A percentile compares a stretch with the other conserved stretches of the same genome.
These are phyloP conservation scores for Cheilosia grossa DNA, from an alignment of 2,888 invertebrate species.

Conservation along the genomic window DNA sequence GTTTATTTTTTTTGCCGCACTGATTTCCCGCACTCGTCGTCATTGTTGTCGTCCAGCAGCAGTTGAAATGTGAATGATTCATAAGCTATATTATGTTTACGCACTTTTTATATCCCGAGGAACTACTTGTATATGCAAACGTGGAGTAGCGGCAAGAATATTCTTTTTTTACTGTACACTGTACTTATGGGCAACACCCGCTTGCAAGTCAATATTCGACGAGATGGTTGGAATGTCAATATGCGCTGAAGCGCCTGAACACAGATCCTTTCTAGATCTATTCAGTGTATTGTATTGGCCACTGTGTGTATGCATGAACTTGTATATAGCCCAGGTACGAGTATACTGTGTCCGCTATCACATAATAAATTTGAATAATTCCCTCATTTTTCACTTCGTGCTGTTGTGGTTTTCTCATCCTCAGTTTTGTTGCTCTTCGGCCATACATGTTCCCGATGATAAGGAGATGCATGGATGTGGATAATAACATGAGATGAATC, in stretches of 20 bases:
- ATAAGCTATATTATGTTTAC: conserved; percentile 44
- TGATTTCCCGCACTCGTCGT: conserved; percentile 16
- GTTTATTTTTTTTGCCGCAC: conserved; percentile 3
- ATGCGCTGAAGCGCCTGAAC: conserved; percentile 29
- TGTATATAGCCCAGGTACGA: neutral
- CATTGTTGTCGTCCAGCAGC: conserved; percentile 32
- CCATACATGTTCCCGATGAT: conserved; percentile 43
- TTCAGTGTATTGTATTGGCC: conserved; percentile 30
- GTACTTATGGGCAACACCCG: neutral
- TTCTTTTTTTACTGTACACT: conserved; percentile 1
- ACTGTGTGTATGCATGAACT: neutral
- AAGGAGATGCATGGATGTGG: conserved; percentile 3
- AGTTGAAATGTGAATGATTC: conserved; percentile 65
- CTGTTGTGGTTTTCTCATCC: conserved; percentile 1
- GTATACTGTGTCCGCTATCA: conserved; percentile 37
- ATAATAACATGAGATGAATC: conserved; percentile 37
- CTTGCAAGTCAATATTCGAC: conserved; percentile 34
- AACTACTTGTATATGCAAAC: conserved; percentile 38
- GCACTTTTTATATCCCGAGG: conserved; percentile 43
- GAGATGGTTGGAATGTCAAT: conserved; percentile 9
- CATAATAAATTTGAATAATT: conserved; percentile 69
- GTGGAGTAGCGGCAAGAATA: conserved; percentile 1
- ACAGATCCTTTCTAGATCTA: conserved; percentile 36
- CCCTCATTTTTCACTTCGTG: conserved; percentile 54
- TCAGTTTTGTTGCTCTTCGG: neutral